Base-by-base conservation (phyloP, 2,797 vertebrate genomes). In the Lycodopsis pacificus region DNA sequence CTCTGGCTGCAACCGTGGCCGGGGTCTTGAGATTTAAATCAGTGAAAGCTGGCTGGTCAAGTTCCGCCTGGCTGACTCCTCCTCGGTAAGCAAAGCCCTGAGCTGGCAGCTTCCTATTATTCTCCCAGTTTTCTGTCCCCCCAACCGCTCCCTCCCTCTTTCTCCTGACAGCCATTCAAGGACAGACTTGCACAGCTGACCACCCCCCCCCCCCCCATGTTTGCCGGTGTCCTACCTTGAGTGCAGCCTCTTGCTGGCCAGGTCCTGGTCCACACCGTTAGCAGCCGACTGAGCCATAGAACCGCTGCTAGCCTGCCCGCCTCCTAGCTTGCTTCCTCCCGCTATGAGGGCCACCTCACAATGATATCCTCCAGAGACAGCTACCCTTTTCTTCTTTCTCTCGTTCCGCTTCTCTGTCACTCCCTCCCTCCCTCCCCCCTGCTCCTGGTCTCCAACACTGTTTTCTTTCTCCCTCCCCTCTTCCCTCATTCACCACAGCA, bases 221-320 rank as follows among this genome's bases (percentile, higher is more conserved):
- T 20, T 22, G 14, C 10, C 51, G 5, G 44, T 51, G 63, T 49
- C 93, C 72, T 95, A 96, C 96, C 96, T 95, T 67, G 95, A 96
- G 85, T 95, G 94, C 25, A 96, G 93, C 87, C 95, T 93, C 94
- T 94, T 96, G 93, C 94, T 92, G 73, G 93, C 92, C 85, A 93
- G 82, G 49, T 94, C 94, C 80, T 93, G 94, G 73, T 94, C 92
- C 91, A 91, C 93, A 30, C 92, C 89, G 88, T 91, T 91, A 77
- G 93, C 87, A 58, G 91, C 86, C 7, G 94, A 93, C 86, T 94
- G 91, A 94, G 95, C 96, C 96, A 96, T 96, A 73, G 82, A 80
- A 17, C 63, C 69, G 74, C 85, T 32, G 81, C 81, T 57, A 25
- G 7, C 65, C 15, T 30, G 64, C 59, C 77, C 19, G 22, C 71